Evolutionary conservation across 2,888 invertebrate species (phyloP), one percentile per base, ranked within the genome.

Genomic region (Stegophylla sp.): DNA sequence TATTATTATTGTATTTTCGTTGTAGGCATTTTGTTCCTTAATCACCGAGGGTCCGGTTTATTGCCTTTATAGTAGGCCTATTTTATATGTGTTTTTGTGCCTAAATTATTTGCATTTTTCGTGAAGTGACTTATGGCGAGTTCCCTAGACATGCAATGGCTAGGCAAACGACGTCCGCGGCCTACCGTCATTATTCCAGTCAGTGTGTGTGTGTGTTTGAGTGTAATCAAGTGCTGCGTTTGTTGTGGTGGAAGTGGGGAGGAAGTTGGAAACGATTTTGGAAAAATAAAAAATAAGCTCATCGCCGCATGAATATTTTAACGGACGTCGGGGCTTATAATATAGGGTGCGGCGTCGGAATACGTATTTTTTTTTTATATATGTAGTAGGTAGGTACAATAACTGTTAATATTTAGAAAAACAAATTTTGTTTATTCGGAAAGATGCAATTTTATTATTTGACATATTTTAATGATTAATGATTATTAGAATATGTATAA

Each of bases 251-350:
- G 7, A 0, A 12, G 34, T 1, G 13, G 15, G 53, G 66, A 43
- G 12, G 9, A 23, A 43, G 41, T 64, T 3, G 12, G 23, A 75
- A 53, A 66, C 23, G n/a, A 17, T 64, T 53, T 26, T 53, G 15
- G 13, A n/a, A 76, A 75, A 74, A 73, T n/a, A 20, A 51, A 66
- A 66, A 43, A 17, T 73, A 61, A 51, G 26, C 64, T 64, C 75
- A 66, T 75, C 51, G 75, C 34, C 51, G 64, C 34, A 53, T 76
- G 51, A 76, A 76, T 76, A 76, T 66, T 76, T 76, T 76, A 76
- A 66, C 75, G 3, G 15, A 75, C 64, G 17, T 48, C 45, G n/a
- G 51, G 15, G 34, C 17, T 15, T 34, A 34, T 34, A n/a, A n/a
- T n/a, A 43, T 15, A 26, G 26, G 26, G 15, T 15, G 13, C 7